phyloP scores from a whole-genome alignment of 2,888 invertebrate genomes.

The Cataglyphis livida region DNA sequence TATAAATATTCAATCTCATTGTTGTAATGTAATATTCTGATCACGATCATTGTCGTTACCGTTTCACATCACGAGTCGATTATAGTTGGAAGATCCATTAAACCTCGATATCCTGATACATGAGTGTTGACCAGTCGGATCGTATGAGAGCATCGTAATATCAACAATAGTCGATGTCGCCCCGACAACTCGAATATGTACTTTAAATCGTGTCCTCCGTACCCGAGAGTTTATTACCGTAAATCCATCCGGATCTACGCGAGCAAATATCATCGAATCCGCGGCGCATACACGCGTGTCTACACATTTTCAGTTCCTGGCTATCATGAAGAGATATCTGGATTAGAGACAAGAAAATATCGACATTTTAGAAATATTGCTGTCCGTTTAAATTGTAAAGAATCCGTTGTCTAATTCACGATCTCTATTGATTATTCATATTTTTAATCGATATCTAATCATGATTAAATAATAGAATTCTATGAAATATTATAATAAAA shows the following conservation, averaged over 20 bases:
- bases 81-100: slow-evolving; percentile 47
- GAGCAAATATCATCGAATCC: slow-evolving; percentile 54
- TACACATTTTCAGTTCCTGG: slow-evolving; percentile 10
- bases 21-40: slow-evolving; percentile 35
- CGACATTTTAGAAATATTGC: not conserved
- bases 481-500: not conserved
- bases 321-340: not conserved
- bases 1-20: slow-evolving; percentile 39
- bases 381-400: not conserved
- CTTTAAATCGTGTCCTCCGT: slow-evolving; percentile 61
- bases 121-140: slow-evolving; percentile 47
- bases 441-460: not conserved
- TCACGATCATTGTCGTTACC: slow-evolving; percentile 4
- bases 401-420: not conserved
- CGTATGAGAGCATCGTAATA: slow-evolving; percentile 40
- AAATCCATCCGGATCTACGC: slow-evolving; percentile 57
- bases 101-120: slow-evolving; percentile 46
- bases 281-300: not conserved
- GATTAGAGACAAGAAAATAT: slow-evolving; percentile 23
- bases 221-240: slow-evolving; percentile 67
- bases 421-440: not conserved
- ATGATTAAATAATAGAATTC: not conserved
- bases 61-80: slow-evolving; percentile 43
- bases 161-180: slow-evolving; percentile 38
- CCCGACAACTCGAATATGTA: slow-evolving; percentile 53